Base-by-base conservation (phyloP, 2,113 vertebrate species). In the Platycercus adscitus region DNA sequence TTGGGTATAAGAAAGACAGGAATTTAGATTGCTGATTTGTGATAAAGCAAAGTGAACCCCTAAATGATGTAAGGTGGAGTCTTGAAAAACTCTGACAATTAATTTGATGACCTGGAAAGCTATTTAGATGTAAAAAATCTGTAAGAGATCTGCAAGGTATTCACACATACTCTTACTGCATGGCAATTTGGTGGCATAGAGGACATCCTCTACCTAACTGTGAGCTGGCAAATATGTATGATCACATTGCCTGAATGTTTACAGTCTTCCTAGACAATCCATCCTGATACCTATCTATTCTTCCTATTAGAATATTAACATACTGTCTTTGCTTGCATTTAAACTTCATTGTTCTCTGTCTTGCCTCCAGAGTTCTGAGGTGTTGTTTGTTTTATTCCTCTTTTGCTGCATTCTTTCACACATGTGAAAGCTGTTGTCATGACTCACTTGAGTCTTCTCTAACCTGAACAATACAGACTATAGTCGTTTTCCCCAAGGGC, bases 191-290 rank as follows among this genome's bases (percentile, higher is more conserved):
- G 25, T 43, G 43, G 13, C 28, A 33, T 3, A 37, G 52, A 80
- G 47, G 6, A 65, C 0, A 0, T 55, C 20, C 23, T 82, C 31
- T 28, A 11, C 4, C 0, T n/a, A 56, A 63, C 33, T 31, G 13
- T 35, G 60, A 79, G 21, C 52, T 28, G 13, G 47, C 29, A 80
- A 83, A 72, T 52, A 65, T 35, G 1, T 37, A 17, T 43, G 11
- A 63, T 68, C 6, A n/a, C 9, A 19, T 31, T 31, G 20, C 26
- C 60, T 81, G 60, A 64, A 87, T 64, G 41, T 17, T 79, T 50
- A 35, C 10, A 11, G 0, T 68, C 56, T 76, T 79, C 21, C n/a
- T n/a, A 16, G 6, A 25, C 11, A 31, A 31, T 72, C n/a, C 6
- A 1, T 82, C 79, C 60, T 61, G 46, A 58, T 28, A 49, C 10